A percentile compares a stretch with the other conserved stretches of the same genome.
These are phyloP conservation scores for Periophthalmus modestus DNA, from an alignment of 2,113 vertebrate genomes.

Conservation along the genomic window DNA sequence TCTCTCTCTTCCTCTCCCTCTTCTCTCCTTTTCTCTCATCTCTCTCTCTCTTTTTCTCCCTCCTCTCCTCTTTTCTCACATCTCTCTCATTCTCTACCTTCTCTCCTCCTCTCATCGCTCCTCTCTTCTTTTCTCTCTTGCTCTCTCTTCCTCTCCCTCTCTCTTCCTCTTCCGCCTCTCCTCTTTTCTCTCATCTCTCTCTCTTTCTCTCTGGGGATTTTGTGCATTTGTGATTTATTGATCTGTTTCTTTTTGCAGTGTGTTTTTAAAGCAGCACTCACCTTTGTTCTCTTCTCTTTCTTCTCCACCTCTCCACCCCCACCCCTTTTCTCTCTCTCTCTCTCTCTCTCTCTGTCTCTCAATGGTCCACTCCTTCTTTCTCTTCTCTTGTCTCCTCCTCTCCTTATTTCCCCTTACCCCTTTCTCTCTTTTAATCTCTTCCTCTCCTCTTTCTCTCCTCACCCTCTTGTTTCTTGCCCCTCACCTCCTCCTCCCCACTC, in stretches of 20 bases:
- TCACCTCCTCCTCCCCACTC: background rate
- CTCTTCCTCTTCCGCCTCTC: background rate
- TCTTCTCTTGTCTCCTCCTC: no score
- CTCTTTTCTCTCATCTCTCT: background rate
- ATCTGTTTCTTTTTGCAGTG: constrained; percentile 70
- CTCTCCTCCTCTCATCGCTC: background rate
- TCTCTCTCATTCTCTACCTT: no score
- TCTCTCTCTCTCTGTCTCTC: no score
- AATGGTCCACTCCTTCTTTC: no score
- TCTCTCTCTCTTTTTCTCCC: no score
- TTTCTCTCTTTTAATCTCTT: no score
- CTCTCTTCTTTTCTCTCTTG: no score
- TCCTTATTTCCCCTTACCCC: no score
- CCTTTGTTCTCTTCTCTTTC: constrained; percentile 49
- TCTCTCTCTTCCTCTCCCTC: no score
- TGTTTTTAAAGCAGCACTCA: constrained; percentile 57
- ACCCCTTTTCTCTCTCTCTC: background rate
- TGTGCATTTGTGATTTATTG: constrained; percentile 76
- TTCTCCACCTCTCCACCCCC: constrained; percentile 1
- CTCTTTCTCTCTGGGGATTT: constrained; percentile 54
- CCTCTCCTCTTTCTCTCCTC: background rate
- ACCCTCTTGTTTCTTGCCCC: no score
- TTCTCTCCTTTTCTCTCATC: background rate
- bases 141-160: no score
- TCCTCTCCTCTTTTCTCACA: no score